Evolutionary conservation across 2,888 invertebrate species (phyloP).

Genomic region (Trichacis sp.): DNA sequence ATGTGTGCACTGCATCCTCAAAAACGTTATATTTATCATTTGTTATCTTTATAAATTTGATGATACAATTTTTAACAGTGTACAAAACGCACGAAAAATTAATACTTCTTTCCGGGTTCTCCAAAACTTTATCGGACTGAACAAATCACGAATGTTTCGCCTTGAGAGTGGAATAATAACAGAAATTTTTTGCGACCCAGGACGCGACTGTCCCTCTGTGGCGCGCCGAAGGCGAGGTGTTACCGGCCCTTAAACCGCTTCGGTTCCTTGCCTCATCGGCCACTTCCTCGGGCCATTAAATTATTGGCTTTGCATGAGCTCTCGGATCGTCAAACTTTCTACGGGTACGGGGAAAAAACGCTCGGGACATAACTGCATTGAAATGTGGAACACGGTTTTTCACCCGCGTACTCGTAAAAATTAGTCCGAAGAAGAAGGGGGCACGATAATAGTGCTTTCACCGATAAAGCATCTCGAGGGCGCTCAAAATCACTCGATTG

Average conservation of each 20-base stretch:
- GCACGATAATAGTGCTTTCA: background rate
- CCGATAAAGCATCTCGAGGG: conserved; percentile 8
- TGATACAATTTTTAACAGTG: too few relatives aligned
- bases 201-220: conserved; percentile 21
- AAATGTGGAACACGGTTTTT: background rate
- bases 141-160: too few relatives aligned
- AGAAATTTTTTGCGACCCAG: conserved; percentile 18
- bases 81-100: too few relatives aligned
- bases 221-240: conserved; percentile 30
- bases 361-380: background rate
- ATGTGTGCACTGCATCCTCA: too few relatives aligned
- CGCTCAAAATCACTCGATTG: background rate
- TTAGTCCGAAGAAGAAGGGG: too few relatives aligned
- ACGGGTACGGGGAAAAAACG: background rate
- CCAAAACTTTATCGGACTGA: too few relatives aligned
- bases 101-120: too few relatives aligned
- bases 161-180: too few relatives aligned
- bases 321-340: conserved; percentile 10
- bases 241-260: conserved; percentile 32
- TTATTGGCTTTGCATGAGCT: conserved; percentile 18
- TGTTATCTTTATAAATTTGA: too few relatives aligned
- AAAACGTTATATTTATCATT: too few relatives aligned
- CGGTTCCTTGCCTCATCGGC: conserved; percentile 16
- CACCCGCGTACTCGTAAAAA: background rate
- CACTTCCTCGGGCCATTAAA: conserved; percentile 20